Evolutionary conservation across 2,113 vertebrate genomes (phyloP), one percentile per base, ranked within the genome.

Genomic region (Mohoua ochrocephala): DNA sequence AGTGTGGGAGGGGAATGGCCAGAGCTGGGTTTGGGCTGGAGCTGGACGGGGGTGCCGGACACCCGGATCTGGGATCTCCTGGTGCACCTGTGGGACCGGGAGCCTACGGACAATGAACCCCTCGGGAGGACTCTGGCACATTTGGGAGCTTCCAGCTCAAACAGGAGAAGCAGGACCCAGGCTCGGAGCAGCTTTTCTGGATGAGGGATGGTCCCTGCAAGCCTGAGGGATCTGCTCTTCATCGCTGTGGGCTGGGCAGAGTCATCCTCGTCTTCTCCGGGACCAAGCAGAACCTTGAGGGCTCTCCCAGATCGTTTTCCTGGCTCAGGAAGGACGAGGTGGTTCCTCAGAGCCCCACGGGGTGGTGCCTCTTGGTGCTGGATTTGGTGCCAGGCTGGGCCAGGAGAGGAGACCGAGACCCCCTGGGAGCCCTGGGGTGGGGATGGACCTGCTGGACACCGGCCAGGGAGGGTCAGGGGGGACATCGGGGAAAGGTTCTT

Each of bases 291-390:
- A 87, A 45, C 5, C 20, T 5, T 2, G 1, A 6, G 28, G 28
- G 35, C 64, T 56, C 54, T 52, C 85, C 45, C 64, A 56, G 74
- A 14, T 44, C 1, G 0, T 35, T 54, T 22, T 67, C 37, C 56
- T 11, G 18, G 21, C 80, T 63, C n/a, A 22, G 31, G 15, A n/a
- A 49, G 54, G 37, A 15, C 0, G 0, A 0, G 10, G 20, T 2
- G 49, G 41, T 1, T 85, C 67, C 56, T 35, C n/a, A 7, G 37
- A 65, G 31, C 21, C 24, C 41, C 12, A 2, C 2, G 11, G 16
- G 45, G 14, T 6, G 13, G 2, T 18, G 19, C 12, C n/a, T n/a
- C 14, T 11, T 24, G 21, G 8, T 10, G 68, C 4, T n/a, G 79
- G 59, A 7, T 35, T 35, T 33, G 33, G 24, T 37, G 71, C 84